A percentile compares a stretch with the other conserved stretches of the same genome.
Conservation (phyloP, 2,113 vertebrate species). For the Coptodon rendalli region DNA sequence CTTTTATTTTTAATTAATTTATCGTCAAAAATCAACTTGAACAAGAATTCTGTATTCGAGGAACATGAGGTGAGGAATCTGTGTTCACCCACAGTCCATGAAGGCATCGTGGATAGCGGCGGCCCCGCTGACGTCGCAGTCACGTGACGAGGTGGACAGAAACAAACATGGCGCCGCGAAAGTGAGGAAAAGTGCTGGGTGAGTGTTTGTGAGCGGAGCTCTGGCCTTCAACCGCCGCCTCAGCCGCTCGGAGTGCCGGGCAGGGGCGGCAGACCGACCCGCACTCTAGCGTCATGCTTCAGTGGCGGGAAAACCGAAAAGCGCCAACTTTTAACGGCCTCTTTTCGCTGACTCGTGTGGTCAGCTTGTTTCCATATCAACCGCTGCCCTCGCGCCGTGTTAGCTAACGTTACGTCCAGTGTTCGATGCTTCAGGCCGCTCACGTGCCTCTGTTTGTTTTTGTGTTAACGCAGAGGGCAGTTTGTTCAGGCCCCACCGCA, state of each 20-base stretch:
- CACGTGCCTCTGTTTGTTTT: background rate
- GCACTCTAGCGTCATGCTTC: background rate
- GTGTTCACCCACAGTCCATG: background rate
- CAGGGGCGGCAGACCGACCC: background rate
- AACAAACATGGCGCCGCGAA: conserved; percentile 53
- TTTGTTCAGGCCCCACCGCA: background rate
- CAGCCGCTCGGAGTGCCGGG: accelerated
- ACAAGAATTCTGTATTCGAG: background rate
- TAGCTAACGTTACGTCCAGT: background rate
- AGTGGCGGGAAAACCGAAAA: background rate
- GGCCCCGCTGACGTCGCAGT: background rate
- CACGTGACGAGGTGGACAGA: background rate
- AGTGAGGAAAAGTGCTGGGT: background rate
- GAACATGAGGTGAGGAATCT: background rate
- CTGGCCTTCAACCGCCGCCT: background rate
- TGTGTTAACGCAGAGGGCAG: background rate
- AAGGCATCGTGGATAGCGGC: accelerated
- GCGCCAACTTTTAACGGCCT: background rate
- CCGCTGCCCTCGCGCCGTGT: background rate
- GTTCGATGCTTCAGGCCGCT: background rate
- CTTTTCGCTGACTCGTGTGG: background rate
- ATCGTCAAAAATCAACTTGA: background rate
- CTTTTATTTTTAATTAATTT: too few relatives aligned
- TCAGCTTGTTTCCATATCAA: background rate
- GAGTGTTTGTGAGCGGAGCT: background rate